Evolutionary conservation across 2,888 invertebrate genomes (phyloP), one percentile per base, ranked within the genome.

Genomic region (Stenodema calcarata): DNA sequence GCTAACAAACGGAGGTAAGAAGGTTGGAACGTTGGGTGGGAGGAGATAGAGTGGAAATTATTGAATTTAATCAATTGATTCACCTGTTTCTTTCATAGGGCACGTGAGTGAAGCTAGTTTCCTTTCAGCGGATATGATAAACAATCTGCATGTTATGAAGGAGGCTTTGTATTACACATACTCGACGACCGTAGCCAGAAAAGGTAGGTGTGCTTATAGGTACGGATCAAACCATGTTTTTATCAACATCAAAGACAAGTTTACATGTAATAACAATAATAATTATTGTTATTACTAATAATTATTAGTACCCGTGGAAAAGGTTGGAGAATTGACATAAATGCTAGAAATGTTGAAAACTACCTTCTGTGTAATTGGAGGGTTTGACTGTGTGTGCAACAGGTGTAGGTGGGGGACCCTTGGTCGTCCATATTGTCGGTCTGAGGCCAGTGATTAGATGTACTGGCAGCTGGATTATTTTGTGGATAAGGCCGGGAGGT

Each of bases 1-100:
- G 47, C 82, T 86, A 12, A 87, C 87, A 84, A 84, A 82, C n/a
- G 88, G 81, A 85, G 88, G 87, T 88, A 69, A 80, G 80, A 14
- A 18, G 50, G 6, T 16, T 4, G 16, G 12, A 42, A 9, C 44
- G 11, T 44, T 4, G 6, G n/a, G n/a, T 50, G 16, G n/a, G n/a
- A n/a, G n/a, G n/a, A 14, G n/a, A 6, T 47, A 50, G 6, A 4
- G 6, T 4, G 6, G n/a, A n/a, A 4, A 50, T 30, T 41, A 23
- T 1, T 41, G 0, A 27, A 23, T 12, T 6, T 76, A 6, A 6
- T 23, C 14, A 4, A 69, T 6, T 69, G 18, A 35, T 4, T 30
- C 2, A 16, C 18, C 70, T 18, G 6, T 7, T 18, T 30, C 16
- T n/a, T 44, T 44, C 16, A 4, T 27, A 87, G 87, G 87, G 23